Evolutionary conservation across 1,140 invertebrate genomes (phyloP), one percentile per base, ranked within the genome.

Genomic region (Sinella curviseta): DNA sequence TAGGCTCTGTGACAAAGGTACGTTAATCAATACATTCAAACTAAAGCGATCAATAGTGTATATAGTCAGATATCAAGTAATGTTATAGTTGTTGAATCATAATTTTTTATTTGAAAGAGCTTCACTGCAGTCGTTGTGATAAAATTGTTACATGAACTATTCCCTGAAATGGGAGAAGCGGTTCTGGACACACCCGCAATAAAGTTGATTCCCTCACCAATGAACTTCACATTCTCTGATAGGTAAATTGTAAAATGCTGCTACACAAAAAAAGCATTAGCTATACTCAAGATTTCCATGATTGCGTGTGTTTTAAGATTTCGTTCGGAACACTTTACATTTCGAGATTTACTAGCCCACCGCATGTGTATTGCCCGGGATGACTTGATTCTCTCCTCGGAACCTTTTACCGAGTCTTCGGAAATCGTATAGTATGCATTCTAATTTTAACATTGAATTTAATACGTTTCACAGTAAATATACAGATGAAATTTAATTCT

Each of bases 301-400:
- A n/a, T n/a, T n/a, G n/a, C n/a, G n/a, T n/a, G 80, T n/a, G n/a
- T n/a, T n/a, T n/a, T n/a, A n/a, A n/a, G n/a, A n/a, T n/a, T n/a
- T 76, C 77, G 80, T 31, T 60, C 73, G 0, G 77, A 81, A 8
- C 54, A 57, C 35, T 35, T 54, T 4, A 39, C 77, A 1, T 78
- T 81, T 30, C 33, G 80, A 76, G 80, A 81, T 78, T 54, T 81
- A 14, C 34, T 81, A 8, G 39, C 77, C 4, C 80, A 81, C n/a
- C 57, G 74, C 24, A 35, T 30, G 1, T 78, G 80, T 26, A 1
- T 78, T 12, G 1, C 14, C 1, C 2, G 54, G 16, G 1, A 33
- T 20, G 65, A 70, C 24, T 33, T 31, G 30, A 3, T 14, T 4
- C 30, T 70, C 3, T 1, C 31, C 12, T 3, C 65, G 4, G 65